These are phyloP conservation scores for Acromyrmex charruanus DNA, from an alignment of 1,140 invertebrate genomes.

Conservation along the genomic window DNA sequence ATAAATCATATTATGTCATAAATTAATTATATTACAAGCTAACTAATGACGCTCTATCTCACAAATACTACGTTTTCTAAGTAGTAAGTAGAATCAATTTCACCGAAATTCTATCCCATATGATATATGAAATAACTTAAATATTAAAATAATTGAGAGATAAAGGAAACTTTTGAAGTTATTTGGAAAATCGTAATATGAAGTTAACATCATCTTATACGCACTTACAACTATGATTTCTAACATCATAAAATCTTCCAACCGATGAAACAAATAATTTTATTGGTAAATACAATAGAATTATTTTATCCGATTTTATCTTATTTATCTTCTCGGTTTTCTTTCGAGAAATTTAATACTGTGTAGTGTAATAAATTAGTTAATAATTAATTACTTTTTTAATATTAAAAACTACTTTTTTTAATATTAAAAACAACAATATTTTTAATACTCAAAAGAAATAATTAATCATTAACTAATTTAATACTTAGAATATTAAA, in stretches of 20 bases:
- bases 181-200: neutral
- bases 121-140: neutral
- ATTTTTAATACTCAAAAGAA: too few relatives aligned
- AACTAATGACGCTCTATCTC: neutral
- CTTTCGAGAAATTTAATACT: too few relatives aligned
- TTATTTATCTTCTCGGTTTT: neutral
- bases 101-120: neutral
- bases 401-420: too few relatives aligned
- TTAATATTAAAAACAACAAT: too few relatives aligned
- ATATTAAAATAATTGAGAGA: neutral
- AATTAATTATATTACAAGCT: neutral
- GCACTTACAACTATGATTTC: neutral
- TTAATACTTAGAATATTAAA: too few relatives aligned
- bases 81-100: neutral
- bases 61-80: conserved; percentile 8
- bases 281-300: neutral
- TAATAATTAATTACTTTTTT: too few relatives aligned
- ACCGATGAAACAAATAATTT: neutral
- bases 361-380: too few relatives aligned
- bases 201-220: neutral
- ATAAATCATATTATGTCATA: neutral
- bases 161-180: neutral
- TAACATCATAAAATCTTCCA: neutral
- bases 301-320: neutral
- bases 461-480: too few relatives aligned